A percentile compares a stretch with the other conserved stretches of the same genome.
Conservation (phyloP, 2,888 invertebrate species). For the Apeira syringaria region DNA sequence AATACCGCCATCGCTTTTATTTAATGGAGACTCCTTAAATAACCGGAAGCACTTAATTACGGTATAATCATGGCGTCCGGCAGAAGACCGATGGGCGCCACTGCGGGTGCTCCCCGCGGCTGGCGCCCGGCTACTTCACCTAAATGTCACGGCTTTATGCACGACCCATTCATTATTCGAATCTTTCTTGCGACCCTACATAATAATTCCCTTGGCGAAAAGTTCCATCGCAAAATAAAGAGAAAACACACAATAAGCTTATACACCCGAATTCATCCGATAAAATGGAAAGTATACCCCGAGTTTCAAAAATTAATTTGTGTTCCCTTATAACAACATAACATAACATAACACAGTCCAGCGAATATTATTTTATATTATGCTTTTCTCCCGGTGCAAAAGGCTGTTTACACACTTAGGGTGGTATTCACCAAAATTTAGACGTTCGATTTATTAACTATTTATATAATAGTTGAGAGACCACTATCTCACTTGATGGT, state of each 20-base stretch:
- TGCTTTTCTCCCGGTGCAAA: conserved; percentile 26
- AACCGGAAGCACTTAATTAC: conserved; percentile 72
- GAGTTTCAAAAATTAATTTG: conserved; percentile 40
- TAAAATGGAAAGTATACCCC: conserved; percentile 35
- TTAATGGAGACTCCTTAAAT: conserved; percentile 52
- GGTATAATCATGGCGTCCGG: conserved; percentile 62
- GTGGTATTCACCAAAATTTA: too few relatives aligned
- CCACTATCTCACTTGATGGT: too few relatives aligned
- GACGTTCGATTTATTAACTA: too few relatives aligned
- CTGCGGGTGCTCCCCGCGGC: conserved; percentile 11
- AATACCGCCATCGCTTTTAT: conserved; percentile 24
- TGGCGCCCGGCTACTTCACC: conserved; percentile 30
- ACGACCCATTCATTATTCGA: conserved; percentile 50
- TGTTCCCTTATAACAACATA: conserved; percentile 38
- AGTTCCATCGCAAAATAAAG: conserved; percentile 41
- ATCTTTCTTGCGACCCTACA: conserved; percentile 6
- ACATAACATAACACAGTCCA: conserved; percentile 36
- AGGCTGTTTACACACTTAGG: conserved; percentile 23
- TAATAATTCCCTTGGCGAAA: conserved; percentile 37
- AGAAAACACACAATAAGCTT: conserved; percentile 22
- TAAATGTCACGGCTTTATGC: conserved; percentile 49
- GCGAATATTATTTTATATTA: conserved; percentile 36
- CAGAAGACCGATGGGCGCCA: conserved; percentile 31
- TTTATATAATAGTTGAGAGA: too few relatives aligned
- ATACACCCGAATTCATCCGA: conserved; percentile 32